Percentiles rank a stretch among this genome's conserved stretches.
These are phyloP conservation scores for Rhagonycha lutea DNA, from an alignment of 2,888 invertebrate genomes.

Conservation along the genomic window DNA sequence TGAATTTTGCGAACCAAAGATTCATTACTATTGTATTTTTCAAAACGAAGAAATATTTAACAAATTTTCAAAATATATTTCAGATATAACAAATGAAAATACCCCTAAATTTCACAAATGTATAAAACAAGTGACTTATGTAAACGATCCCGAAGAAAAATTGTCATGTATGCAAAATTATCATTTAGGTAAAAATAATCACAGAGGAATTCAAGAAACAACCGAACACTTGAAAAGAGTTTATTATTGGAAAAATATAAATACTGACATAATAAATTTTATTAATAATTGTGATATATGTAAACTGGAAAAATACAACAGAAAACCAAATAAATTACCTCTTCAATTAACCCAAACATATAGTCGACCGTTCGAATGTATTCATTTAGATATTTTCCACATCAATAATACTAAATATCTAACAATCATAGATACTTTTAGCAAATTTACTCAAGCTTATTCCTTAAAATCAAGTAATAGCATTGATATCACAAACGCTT, in stretches of 20 bases:
- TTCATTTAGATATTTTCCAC: neutral
- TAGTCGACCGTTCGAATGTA: neutral
- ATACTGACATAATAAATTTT: neutral
- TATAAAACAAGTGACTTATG: neutral
- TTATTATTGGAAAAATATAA: neutral
- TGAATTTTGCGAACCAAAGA: slow-evolving; percentile 1
- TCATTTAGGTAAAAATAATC: neutral
- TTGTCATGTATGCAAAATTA: neutral
- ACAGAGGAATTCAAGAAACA: neutral
- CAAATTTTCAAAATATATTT: neutral
- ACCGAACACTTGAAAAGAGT: neutral
- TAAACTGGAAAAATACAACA: neutral
- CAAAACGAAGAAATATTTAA: neutral
- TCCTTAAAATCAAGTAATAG: neutral
- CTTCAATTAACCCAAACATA: neutral
- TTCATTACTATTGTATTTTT: neutral
- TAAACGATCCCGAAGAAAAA: neutral
- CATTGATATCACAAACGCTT: neutral
- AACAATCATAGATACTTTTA: neutral
- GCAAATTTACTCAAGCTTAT: neutral
- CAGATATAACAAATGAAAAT: neutral
- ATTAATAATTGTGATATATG: neutral
- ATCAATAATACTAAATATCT: neutral
- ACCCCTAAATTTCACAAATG: neutral
- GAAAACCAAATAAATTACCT: neutral